Conservation (phyloP, 2,113 vertebrate genomes). For the Zosterops borbonicus region DNA sequence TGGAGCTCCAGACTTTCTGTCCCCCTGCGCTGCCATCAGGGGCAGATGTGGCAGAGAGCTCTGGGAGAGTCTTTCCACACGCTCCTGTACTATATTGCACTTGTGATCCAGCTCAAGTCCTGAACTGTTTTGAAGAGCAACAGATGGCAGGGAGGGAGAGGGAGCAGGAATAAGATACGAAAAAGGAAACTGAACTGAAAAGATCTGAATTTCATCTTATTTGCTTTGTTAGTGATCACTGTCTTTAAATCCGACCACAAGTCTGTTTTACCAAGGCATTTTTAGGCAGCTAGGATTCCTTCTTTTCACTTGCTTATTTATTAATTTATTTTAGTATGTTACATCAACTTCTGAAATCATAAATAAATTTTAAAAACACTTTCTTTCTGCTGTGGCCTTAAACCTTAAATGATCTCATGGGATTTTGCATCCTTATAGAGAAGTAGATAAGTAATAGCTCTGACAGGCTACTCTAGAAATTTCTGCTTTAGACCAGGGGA, state of each 20-base stretch:
- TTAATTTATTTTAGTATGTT: background rate
- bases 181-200: background rate
- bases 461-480: background rate
- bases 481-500: background rate
- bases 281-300: background rate
- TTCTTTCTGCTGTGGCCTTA: background rate
- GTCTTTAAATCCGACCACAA: background rate
- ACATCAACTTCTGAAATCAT: background rate
- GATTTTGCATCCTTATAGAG: background rate
- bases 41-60: background rate
- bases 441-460: background rate
- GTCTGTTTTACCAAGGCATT: background rate
- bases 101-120: background rate
- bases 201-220: background rate
- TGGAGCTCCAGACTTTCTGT: background rate
- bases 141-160: background rate
- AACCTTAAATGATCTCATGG: background rate
- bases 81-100: background rate
- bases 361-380: background rate
- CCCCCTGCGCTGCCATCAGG: background rate
- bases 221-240: background rate
- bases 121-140: background rate
- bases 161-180: background rate
- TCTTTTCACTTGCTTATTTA: background rate
- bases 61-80: background rate